Evolutionary conservation across 2,797 vertebrate species (phyloP).

Genomic region (Loriculus beryllinus): DNA sequence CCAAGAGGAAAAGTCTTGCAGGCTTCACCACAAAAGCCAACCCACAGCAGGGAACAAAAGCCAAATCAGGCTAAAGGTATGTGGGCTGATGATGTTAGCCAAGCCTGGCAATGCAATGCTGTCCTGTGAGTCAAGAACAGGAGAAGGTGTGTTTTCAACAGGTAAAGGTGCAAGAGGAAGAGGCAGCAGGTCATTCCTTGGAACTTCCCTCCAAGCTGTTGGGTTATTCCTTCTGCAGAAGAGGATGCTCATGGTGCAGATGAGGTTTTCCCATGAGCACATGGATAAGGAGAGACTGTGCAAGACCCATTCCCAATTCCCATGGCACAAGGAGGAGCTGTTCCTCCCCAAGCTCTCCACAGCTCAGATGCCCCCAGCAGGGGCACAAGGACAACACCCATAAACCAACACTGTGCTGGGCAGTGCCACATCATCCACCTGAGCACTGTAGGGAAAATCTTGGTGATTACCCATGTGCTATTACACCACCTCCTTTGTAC

Average conservation of each 20-base stretch:
- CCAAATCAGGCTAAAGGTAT: not conserved
- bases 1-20: not conserved
- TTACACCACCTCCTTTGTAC: not conserved
- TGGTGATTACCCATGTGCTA: not conserved
- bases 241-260: not conserved
- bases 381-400: not conserved
- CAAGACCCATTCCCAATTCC: not conserved
- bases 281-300: not conserved
- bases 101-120: accelerated
- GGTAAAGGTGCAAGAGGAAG: not conserved
- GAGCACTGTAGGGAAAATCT: not conserved
- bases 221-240: not conserved
- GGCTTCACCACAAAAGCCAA: accelerated
- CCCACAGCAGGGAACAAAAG: not conserved
- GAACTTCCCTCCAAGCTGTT: not conserved
- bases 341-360: not conserved
- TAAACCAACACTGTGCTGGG: not conserved
- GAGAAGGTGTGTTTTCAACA: not conserved
- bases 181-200: not conserved
- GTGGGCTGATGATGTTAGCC: accelerated
- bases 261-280: not conserved
- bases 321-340: not conserved
- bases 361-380: not conserved
- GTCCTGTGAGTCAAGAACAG: not conserved
- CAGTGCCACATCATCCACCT: not conserved